Percentiles rank a stretch among this genome's conserved stretches.
Evolutionary conservation across 2,888 invertebrate species (phyloP).

Genomic region (Trissolcus japonicus): DNA sequence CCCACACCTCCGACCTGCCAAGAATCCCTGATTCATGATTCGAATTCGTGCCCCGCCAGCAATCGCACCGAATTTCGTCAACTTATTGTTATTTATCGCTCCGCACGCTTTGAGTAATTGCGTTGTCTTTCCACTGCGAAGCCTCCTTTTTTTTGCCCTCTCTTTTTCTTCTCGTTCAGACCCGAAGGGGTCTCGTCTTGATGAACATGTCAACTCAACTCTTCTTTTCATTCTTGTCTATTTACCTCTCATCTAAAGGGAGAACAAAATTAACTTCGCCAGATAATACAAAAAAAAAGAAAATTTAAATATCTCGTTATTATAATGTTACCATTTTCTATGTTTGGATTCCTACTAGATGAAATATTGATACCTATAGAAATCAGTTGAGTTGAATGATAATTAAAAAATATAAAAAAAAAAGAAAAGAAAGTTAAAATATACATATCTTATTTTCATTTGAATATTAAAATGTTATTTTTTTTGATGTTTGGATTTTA

Average conservation of each 20-base stretch:
- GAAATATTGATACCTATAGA: too few relatives aligned
- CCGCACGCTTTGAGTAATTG: slow-evolving; percentile 34
- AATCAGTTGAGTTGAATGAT: too few relatives aligned
- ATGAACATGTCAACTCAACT: slow-evolving; percentile 18
- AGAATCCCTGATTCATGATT: slow-evolving; percentile 47
- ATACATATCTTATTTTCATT: too few relatives aligned
- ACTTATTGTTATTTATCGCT: slow-evolving; percentile 42
- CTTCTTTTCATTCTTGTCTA: slow-evolving; percentile 8
- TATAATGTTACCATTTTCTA: too few relatives aligned
- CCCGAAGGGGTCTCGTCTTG: slow-evolving; percentile 13
- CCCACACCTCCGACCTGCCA: slow-evolving; percentile 36
- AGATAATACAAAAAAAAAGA: too few relatives aligned
- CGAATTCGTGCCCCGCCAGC: slow-evolving; percentile 17
- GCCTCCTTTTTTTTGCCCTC: slow-evolving; percentile 11
- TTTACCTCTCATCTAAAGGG: not conserved
- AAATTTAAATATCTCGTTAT: too few relatives aligned
- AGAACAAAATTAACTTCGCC: too few relatives aligned
- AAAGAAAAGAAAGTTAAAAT: too few relatives aligned
- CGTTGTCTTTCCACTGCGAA: slow-evolving; percentile 12
- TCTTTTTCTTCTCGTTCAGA: not conserved
- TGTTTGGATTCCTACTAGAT: too few relatives aligned
- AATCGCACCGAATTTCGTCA: slow-evolving; percentile 29
- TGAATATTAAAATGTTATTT: too few relatives aligned
- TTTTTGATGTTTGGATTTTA: too few relatives aligned
- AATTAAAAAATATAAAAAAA: too few relatives aligned